Evolutionary conservation across 2,113 vertebrate species (phyloP).

Genomic region (Phrynosoma platyrhinos): DNA sequence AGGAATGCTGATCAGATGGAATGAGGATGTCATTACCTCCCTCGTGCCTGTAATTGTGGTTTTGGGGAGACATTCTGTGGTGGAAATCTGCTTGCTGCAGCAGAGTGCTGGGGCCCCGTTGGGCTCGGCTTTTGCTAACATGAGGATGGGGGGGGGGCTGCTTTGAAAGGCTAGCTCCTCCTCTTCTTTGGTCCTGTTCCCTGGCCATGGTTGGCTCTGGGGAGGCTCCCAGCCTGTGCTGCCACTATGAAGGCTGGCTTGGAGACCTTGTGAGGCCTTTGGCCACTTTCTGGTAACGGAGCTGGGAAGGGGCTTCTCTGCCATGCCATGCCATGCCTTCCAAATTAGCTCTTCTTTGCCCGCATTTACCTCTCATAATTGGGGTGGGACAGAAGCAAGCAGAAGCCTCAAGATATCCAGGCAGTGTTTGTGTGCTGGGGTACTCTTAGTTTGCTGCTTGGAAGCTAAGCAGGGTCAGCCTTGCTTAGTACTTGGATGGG

Average conservation of each 20-base stretch:
- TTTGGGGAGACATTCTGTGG: slow-evolving; percentile 59
- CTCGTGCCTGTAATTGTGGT: slow-evolving; percentile 74
- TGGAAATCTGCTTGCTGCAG: slow-evolving; percentile 57
- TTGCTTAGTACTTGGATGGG: too few relatives aligned
- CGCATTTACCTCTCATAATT: too few relatives aligned
- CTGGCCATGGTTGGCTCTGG: slow-evolving; percentile 42
- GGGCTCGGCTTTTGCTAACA: background rate
- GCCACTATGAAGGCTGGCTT: too few relatives aligned
- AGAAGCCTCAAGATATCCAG: too few relatives aligned
- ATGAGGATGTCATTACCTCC: slow-evolving; percentile 62
- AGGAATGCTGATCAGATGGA: slow-evolving; percentile 68
- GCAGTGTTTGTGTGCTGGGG: too few relatives aligned
- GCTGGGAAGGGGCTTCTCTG: background rate
- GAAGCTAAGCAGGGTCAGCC: too few relatives aligned
- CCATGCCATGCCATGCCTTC: too few relatives aligned
- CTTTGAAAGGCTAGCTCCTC: background rate
- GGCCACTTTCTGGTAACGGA: background rate
- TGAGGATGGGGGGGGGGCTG: background rate
- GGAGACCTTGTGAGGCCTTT: background rate
- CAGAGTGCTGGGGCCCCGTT: slow-evolving; percentile 28
- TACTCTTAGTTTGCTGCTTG: too few relatives aligned
- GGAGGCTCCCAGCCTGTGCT: slow-evolving; percentile 38
- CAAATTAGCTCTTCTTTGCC: too few relatives aligned
- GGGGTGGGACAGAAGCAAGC: too few relatives aligned
- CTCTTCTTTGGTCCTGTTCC: slow-evolving; percentile 55